Percentiles rank a stretch among this genome's conserved stretches.
phyloP scores from a whole-genome alignment of 2,797 vertebrate genomes.

The Myotis findleyi region DNA sequence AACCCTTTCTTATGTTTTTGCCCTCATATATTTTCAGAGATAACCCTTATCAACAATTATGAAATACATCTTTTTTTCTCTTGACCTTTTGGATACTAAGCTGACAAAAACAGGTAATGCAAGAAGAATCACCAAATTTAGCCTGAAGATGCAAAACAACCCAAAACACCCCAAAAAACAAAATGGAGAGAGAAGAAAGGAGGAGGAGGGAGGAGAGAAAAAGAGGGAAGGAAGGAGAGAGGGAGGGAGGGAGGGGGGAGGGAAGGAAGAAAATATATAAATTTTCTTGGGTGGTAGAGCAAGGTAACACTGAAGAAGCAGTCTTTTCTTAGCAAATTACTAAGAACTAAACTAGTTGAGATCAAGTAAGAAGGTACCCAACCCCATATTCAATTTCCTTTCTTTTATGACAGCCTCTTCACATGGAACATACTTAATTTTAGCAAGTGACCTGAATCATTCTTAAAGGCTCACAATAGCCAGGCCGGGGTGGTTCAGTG shows the following conservation, averaged over 20 bases:
- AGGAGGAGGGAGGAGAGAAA: neutral
- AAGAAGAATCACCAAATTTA: neutral
- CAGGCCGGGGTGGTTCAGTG: neutral
- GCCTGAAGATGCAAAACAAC: neutral
- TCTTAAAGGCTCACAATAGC: neutral
- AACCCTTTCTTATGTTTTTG: slow-evolving; percentile 42
- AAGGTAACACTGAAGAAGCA: neutral
- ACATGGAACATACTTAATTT: neutral
- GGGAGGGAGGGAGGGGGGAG: neutral
- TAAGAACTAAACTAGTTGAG: neutral
- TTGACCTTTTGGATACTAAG: neutral
- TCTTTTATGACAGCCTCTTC: neutral
- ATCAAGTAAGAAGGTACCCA: neutral
- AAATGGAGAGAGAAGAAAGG: neutral
- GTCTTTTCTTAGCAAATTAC: neutral
- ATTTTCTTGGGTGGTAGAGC: neutral
- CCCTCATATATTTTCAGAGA: neutral
- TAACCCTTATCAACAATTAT: neutral
- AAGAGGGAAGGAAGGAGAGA: accelerated
- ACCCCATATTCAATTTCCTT: neutral
- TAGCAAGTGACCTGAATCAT: neutral
- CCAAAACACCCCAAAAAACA: neutral
- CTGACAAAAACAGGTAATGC: neutral
- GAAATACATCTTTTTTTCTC: neutral
- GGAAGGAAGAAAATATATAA: neutral